Evolutionary conservation across 64 coral and sea anemone genomes (phyloP).

Genomic region (Anthopleura sola): DNA sequence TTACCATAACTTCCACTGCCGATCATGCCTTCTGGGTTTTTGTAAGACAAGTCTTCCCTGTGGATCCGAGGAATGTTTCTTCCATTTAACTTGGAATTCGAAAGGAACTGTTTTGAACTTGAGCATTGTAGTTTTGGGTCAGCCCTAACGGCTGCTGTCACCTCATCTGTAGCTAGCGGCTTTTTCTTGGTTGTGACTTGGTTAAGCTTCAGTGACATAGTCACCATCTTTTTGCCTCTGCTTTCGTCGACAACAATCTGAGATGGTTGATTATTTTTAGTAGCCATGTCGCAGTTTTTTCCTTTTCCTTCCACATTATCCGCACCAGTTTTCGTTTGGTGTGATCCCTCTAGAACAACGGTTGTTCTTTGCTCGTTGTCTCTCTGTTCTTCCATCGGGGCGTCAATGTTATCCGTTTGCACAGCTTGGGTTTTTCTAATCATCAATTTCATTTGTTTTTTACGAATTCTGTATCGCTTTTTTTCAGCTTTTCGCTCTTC

Average conservation of each 20-base stretch:
- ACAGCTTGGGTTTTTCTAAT: background rate
- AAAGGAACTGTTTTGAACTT: too few species aligned
- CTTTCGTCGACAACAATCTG: background rate
- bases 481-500: slow-evolving; percentile 8
- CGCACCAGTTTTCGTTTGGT: too few species aligned
- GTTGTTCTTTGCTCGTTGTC: background rate
- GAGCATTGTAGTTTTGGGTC: background rate
- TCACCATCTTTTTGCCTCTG: background rate
- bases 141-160: too few species aligned
- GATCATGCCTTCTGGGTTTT: background rate
- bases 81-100: background rate
- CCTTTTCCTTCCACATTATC: background rate
- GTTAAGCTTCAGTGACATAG: background rate
- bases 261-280: background rate
- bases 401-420: background rate
- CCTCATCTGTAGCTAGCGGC: too few species aligned
- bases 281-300: background rate
- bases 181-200: too few species aligned
- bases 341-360: background rate
- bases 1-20: slow-evolving; percentile 32
- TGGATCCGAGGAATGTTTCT: background rate
- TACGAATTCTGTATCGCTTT: background rate
- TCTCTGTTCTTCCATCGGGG: background rate
- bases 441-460: background rate
- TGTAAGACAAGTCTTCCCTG: background rate